phyloP scores from a whole-genome alignment of 2,888 invertebrate genomes.

The Monoplex corrugatus region DNA sequence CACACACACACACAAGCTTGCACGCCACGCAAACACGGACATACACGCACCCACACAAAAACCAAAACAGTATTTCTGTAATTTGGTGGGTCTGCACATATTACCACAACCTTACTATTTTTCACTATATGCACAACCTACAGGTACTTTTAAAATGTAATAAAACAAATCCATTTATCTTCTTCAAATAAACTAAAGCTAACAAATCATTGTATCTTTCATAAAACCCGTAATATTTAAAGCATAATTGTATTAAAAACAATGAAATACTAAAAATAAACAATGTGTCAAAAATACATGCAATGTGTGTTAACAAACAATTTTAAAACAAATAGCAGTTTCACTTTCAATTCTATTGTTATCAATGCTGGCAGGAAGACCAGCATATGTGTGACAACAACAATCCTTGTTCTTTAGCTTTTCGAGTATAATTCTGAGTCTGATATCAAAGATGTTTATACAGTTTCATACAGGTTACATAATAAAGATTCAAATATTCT shows the following conservation, averaged over 20 bases:
- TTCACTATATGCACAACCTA: neutral
- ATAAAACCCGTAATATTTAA: neutral
- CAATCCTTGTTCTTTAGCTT: neutral
- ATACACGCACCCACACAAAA: neutral
- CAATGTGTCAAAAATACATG: neutral
- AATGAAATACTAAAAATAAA: neutral
- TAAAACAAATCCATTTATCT: neutral
- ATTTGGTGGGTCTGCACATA: conserved; percentile 4
- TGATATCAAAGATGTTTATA: neutral
- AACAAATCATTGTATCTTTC: neutral
- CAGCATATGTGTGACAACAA: too few species aligned
- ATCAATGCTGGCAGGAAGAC: too few species aligned
- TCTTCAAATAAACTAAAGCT: neutral
- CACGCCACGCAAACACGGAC: neutral
- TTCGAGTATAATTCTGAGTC: neutral
- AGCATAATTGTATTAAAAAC: neutral
- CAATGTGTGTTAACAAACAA: too few species aligned
- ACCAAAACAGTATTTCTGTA: neutral
- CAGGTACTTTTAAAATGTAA: conserved; percentile 8
- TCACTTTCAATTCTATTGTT: too few species aligned
- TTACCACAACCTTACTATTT: too few species aligned
- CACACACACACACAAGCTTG: conserved; percentile 14
- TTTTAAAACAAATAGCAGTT: too few species aligned
- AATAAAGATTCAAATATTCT: neutral
- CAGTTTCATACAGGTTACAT: neutral